Conservation (phyloP, 2,797 vertebrate species). For the Lagodon rhomboides region DNA sequence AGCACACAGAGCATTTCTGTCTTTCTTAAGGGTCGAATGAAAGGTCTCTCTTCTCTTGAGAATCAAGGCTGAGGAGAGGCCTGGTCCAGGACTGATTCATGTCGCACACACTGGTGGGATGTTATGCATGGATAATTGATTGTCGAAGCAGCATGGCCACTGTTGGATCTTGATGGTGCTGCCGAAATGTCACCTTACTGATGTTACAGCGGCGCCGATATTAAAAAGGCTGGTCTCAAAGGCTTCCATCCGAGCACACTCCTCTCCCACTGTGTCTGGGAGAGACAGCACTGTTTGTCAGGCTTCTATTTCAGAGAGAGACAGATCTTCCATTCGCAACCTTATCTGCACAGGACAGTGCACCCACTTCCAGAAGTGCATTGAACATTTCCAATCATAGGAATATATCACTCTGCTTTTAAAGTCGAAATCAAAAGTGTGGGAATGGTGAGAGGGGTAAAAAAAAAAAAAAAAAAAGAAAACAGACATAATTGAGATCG, state of each 20-base stretch:
- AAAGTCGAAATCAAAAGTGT: slow-evolving; percentile 85
- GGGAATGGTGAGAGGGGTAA: slow-evolving; percentile 63
- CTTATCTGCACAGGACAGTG: slow-evolving; percentile 88
- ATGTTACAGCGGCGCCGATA: slow-evolving; percentile 87
- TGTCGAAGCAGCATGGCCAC: slow-evolving; percentile 84
- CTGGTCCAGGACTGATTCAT: slow-evolving; percentile 83
- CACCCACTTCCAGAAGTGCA: slow-evolving; percentile 82
- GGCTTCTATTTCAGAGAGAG: slow-evolving; percentile 81
- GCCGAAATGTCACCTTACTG: slow-evolving; percentile 91
- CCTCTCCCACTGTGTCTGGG: slow-evolving; percentile 84
- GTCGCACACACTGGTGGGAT: slow-evolving; percentile 84
- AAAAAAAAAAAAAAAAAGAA: slow-evolving; percentile 15
- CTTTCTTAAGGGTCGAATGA: slow-evolving; percentile 81
- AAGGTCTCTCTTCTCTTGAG: slow-evolving; percentile 77
- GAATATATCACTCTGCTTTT: slow-evolving; percentile 81
- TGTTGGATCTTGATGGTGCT: slow-evolving; percentile 87
- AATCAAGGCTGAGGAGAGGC: slow-evolving; percentile 79
- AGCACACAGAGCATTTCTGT: slow-evolving; percentile 73
- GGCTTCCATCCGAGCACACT: slow-evolving; percentile 79
- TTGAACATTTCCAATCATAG: slow-evolving; percentile 86
- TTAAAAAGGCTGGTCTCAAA: slow-evolving; percentile 88
- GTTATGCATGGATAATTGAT: slow-evolving; percentile 90
- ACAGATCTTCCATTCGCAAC: slow-evolving; percentile 77
- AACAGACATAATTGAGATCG: slow-evolving; percentile 80
- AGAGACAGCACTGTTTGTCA: slow-evolving; percentile 83